A percentile compares a stretch with the other conserved stretches of the same genome.
Conservation (phyloP, 2,888 invertebrate genomes). For the Lagria hirta region DNA sequence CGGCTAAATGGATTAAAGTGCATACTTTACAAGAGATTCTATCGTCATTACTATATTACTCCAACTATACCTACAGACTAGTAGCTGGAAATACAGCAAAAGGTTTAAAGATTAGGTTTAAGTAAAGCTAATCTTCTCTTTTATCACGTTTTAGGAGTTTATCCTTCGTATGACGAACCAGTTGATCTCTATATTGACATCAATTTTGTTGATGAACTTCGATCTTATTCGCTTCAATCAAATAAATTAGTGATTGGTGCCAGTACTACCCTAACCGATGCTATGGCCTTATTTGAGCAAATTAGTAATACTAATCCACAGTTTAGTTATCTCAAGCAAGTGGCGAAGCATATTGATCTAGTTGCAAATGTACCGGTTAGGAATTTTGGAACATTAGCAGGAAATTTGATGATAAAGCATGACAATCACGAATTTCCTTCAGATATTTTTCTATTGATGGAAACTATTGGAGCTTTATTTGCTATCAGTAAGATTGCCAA, state of each 20-base stretch:
- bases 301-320: slow-evolving; percentile 53
- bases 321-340: slow-evolving; percentile 59
- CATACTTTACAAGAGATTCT: slow-evolving; percentile 58
- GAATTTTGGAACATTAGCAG: slow-evolving; percentile 75
- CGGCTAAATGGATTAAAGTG: slow-evolving; percentile 62
- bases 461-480: slow-evolving; percentile 61
- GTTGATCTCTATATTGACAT: slow-evolving; percentile 64
- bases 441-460: slow-evolving; percentile 68
- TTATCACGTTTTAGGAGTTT: slow-evolving; percentile 51
- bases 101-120: slow-evolving; percentile 57
- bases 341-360: slow-evolving; percentile 66
- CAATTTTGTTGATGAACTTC: slow-evolving; percentile 61
- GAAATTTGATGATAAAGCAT: slow-evolving; percentile 72
- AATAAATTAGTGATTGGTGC: slow-evolving; percentile 61
- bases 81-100: slow-evolving; percentile 76
- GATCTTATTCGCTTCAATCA: slow-evolving; percentile 50
- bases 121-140: slow-evolving; percentile 36
- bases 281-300: slow-evolving; percentile 57
- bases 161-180: slow-evolving; percentile 44
- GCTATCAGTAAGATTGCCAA: slow-evolving; percentile 39
- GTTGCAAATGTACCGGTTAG: slow-evolving; percentile 72
- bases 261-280: slow-evolving; percentile 59
- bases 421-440: slow-evolving; percentile 70
- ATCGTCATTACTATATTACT: slow-evolving; percentile 54
- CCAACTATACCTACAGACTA: slow-evolving; percentile 59